Percentiles rank a stretch among this genome's conserved stretches.
Conservation (phyloP, 2,113 vertebrate species). For the Lampris megalopsis region DNA sequence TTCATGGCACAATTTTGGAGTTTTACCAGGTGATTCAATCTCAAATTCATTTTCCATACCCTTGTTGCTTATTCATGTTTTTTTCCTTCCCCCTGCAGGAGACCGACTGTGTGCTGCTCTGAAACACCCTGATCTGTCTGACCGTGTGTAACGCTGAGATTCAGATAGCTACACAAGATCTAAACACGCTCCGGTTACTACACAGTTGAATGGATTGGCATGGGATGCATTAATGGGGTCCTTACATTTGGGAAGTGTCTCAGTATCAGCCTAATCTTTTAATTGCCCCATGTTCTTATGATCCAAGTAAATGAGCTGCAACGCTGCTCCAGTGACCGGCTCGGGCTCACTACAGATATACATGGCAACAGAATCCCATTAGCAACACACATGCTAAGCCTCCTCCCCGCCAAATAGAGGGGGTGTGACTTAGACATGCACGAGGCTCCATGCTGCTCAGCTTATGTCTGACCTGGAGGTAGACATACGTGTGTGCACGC, state of each 20-base stretch:
- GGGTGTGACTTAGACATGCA: constrained; percentile 24
- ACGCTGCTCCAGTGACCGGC: constrained; percentile 1
- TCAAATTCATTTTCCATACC: too few relatives aligned
- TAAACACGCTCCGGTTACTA: too few relatives aligned
- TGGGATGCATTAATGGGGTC: constrained; percentile 1
- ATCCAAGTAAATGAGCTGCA: constrained; percentile 4
- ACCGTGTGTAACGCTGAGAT: not conserved
- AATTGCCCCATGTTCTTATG: constrained; percentile 14
- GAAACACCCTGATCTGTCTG: not conserved
- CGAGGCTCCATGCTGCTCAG: constrained; percentile 31
- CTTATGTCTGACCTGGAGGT: constrained; percentile 25
- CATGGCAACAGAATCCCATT: constrained; percentile 21
- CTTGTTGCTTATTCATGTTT: not conserved
- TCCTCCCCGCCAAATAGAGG: constrained; percentile 8
- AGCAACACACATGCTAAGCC: constrained; percentile 5
- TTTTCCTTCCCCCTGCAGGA: not conserved
- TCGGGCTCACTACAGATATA: not conserved
- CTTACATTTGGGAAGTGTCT: not conserved
- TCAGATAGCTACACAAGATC: too few relatives aligned
- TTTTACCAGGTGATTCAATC: too few relatives aligned
- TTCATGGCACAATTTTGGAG: too few relatives aligned
- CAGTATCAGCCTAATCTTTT: not conserved
- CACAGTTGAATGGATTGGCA: not conserved
- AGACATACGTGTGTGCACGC: not conserved
- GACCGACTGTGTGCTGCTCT: not conserved